These are phyloP conservation scores for Proctacanthus coquilletti DNA, from an alignment of 1,140 invertebrate genomes.

Conservation along the genomic window DNA sequence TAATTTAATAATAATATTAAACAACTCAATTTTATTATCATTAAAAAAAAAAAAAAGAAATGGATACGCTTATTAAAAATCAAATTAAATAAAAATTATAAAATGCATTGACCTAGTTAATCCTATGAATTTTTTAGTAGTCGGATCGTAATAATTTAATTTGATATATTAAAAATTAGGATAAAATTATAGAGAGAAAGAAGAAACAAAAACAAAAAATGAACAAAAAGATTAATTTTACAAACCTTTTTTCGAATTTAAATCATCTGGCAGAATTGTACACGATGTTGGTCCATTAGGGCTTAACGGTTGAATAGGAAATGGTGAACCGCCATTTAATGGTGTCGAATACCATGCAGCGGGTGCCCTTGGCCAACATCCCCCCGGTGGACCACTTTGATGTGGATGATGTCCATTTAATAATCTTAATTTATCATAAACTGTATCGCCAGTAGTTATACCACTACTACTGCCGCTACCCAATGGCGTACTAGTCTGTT, in stretches of 20 bases:
- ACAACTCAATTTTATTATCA: too few species aligned
- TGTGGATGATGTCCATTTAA: constrained; percentile 52
- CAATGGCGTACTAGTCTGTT: constrained; percentile 21
- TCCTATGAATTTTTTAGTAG: too few species aligned
- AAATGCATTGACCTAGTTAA: too few species aligned
- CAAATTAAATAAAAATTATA: too few species aligned
- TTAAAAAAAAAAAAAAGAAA: too few species aligned
- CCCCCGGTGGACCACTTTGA: background rate
- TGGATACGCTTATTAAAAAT: too few species aligned
- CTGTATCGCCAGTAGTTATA: constrained; percentile 49
- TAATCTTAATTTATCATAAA: constrained; percentile 73
- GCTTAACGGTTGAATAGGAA: constrained; percentile 12
- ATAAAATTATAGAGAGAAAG: too few species aligned
- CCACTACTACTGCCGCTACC: background rate
- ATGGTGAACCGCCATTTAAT: constrained; percentile 5
- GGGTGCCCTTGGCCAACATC: constrained; percentile 5
- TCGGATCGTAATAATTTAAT: too few species aligned
- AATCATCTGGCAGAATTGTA: constrained; percentile 12
- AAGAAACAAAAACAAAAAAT: too few species aligned
- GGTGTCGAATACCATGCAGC: constrained; percentile 20
- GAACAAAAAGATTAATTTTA: too few species aligned
- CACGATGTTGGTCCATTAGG: constrained; percentile 6
- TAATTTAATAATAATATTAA: too few species aligned
- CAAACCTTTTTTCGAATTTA: constrained; percentile 22
- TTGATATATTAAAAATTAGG: too few species aligned